Percentiles rank a stretch among this genome's conserved stretches.
Evolutionary conservation across 1,140 invertebrate genomes (phyloP).

Genomic region (Drosophila lini): DNA sequence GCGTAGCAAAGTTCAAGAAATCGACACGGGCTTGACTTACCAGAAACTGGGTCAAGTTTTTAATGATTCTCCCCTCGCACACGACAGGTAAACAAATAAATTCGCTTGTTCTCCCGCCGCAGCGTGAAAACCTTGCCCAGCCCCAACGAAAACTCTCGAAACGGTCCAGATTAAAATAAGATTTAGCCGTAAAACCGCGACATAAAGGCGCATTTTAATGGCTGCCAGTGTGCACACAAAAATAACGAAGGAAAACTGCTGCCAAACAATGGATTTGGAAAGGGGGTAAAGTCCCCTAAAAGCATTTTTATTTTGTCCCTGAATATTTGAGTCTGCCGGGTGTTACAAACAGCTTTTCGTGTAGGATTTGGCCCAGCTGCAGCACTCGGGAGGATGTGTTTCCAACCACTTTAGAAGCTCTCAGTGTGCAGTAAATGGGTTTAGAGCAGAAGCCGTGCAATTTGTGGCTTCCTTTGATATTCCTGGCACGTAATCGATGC

Average conservation of each 20-base stretch:
- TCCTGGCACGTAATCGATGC: constrained; percentile 40
- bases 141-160: constrained; percentile 51
- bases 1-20: constrained; percentile 39
- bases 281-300: constrained; percentile 30
- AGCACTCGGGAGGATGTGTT: constrained; percentile 50
- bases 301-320: constrained; percentile 47
- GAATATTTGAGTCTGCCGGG: constrained; percentile 31
- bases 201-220: constrained; percentile 60
- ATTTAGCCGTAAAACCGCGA: constrained; percentile 35
- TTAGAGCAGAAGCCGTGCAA: constrained; percentile 42
- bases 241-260: constrained; percentile 22
- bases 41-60: constrained; percentile 59
- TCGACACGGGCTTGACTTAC: constrained; percentile 38
- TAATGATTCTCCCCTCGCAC: constrained; percentile 40
- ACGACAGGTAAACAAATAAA: constrained; percentile 54
- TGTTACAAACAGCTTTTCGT: constrained; percentile 36
- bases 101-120: constrained; percentile 43
- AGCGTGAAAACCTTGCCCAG: constrained; percentile 53
- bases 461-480: constrained; percentile 49
- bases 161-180: constrained; percentile 37
- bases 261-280: constrained; percentile 37
- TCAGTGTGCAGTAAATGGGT: constrained; percentile 45
- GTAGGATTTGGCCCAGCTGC: constrained; percentile 32
- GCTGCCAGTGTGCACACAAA: constrained; percentile 33
- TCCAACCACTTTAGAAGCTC: constrained; percentile 30